Conservation (phyloP, 2,797 vertebrate species). For the Corythornis leucogaster region DNA sequence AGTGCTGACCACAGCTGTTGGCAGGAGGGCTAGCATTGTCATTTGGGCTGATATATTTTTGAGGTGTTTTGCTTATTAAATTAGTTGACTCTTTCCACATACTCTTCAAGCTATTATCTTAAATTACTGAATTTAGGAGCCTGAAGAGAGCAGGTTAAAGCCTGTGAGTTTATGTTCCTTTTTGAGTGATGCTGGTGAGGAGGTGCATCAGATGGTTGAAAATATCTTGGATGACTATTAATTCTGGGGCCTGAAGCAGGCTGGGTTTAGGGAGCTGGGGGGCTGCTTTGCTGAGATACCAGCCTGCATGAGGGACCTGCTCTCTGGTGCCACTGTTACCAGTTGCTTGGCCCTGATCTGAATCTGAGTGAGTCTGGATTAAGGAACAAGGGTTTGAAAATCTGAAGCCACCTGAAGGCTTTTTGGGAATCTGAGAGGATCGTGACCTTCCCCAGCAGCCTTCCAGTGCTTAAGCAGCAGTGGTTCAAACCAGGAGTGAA, state of each 20-base stretch:
- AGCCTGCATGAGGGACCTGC: not conserved
- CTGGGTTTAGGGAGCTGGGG: not conserved
- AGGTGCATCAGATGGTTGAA: not conserved
- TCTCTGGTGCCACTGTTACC: not conserved
- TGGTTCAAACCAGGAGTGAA: not conserved
- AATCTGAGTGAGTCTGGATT: not conserved
- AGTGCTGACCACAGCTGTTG: conserved; percentile 41
- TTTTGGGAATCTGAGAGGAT: not conserved
- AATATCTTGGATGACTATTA: not conserved
- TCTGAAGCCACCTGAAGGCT: not conserved
- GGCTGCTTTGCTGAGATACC: not conserved
- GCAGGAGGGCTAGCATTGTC: not conserved
- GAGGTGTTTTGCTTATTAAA: conserved; percentile 27
- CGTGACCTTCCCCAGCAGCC: not conserved
- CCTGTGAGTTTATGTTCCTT: not conserved
- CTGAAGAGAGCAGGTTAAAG: not conserved
- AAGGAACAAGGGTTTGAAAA: not conserved
- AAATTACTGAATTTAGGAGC: conserved; percentile 21
- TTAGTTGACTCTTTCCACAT: conserved; percentile 13
- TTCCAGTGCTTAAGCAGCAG: not conserved
- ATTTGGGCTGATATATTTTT: conserved; percentile 4
- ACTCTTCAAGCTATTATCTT: conserved; percentile 25
- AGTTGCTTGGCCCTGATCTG: not conserved
- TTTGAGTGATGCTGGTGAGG: not conserved
- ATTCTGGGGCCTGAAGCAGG: not conserved